A percentile compares a stretch with the other conserved stretches of the same genome.
These are phyloP conservation scores for Cheilosia vernalis DNA, from an alignment of 2,888 invertebrate genomes.

Conservation along the genomic window DNA sequence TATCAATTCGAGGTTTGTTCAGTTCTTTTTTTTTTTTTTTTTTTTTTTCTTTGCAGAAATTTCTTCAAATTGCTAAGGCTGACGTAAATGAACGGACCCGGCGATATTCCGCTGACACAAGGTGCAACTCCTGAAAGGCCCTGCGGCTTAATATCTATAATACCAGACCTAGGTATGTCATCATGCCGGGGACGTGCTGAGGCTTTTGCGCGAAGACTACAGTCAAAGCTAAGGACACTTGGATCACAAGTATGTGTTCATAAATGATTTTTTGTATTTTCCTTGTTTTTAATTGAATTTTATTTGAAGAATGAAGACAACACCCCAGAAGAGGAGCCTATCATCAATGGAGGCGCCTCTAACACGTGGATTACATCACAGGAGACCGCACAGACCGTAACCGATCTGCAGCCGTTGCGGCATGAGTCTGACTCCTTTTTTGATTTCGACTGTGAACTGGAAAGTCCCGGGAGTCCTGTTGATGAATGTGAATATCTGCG, in stretches of 20 bases:
- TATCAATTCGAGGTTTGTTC: slow-evolving; percentile 34
- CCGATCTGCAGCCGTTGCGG: slow-evolving; percentile 84
- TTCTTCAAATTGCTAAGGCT: slow-evolving; percentile 77
- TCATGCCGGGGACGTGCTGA: slow-evolving; percentile 92
- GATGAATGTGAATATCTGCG: slow-evolving; percentile 86
- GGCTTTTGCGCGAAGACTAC: slow-evolving; percentile 91
- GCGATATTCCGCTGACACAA: slow-evolving; percentile 81
- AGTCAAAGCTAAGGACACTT: slow-evolving; percentile 89
- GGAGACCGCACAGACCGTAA: slow-evolving; percentile 81
- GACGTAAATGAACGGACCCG: slow-evolving; percentile 83
- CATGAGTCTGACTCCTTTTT: slow-evolving; percentile 86
- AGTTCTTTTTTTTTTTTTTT: slow-evolving; percentile 46
- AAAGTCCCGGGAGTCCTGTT: slow-evolving; percentile 89
- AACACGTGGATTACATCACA: slow-evolving; percentile 82
- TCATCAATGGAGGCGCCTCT: slow-evolving; percentile 80
- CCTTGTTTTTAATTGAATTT: slow-evolving; percentile 84
- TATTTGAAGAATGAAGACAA: slow-evolving; percentile 80
- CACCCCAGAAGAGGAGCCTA: slow-evolving; percentile 81
- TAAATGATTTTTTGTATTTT: slow-evolving; percentile 93
- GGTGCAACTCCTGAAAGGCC: slow-evolving; percentile 84
- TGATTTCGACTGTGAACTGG: slow-evolving; percentile 87
- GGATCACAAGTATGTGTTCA: slow-evolving; percentile 85
- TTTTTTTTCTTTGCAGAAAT: slow-evolving; percentile 73
- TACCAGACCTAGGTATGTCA: slow-evolving; percentile 88
- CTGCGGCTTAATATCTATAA: slow-evolving; percentile 88